Evolutionary conservation across 1,140 invertebrate species (phyloP).

Genomic region (Drosophila pruinosa): DNA sequence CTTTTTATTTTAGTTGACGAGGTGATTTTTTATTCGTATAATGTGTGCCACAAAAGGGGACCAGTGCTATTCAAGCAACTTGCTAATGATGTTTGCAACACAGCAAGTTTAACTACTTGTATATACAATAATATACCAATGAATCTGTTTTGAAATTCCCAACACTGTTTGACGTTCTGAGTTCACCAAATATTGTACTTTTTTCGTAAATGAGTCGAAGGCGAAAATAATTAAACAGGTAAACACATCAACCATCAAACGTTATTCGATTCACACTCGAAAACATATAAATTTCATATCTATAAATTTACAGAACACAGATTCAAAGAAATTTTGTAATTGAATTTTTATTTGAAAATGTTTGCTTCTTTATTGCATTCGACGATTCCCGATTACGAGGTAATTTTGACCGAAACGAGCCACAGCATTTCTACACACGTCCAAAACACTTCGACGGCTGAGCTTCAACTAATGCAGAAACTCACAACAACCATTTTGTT

Average conservation of each 20-base stretch:
- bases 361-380: neutral
- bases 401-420: constrained; percentile 40
- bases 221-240: constrained; percentile 1
- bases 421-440: constrained; percentile 68
- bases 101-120: neutral
- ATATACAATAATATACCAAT: too few species aligned
- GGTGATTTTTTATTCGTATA: constrained; percentile 46
- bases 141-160: neutral
- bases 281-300: neutral
- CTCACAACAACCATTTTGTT: constrained; percentile 24
- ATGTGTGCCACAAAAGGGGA: constrained; percentile 51
- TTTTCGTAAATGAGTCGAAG: constrained; percentile 8
- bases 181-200: neutral
- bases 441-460: constrained; percentile 68
- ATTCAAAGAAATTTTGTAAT: neutral
- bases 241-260: neutral
- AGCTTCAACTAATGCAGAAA: constrained; percentile 61
- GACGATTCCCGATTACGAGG: constrained; percentile 26
- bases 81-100: neutral
- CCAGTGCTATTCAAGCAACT: constrained; percentile 55
- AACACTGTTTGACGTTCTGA: neutral
- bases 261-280: neutral
- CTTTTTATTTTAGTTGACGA: constrained; percentile 15
- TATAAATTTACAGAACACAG: neutral
- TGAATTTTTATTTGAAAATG: neutral